Base-by-base conservation (phyloP, 2,888 invertebrate genomes). In the Bhutanitis thaidina region DNA sequence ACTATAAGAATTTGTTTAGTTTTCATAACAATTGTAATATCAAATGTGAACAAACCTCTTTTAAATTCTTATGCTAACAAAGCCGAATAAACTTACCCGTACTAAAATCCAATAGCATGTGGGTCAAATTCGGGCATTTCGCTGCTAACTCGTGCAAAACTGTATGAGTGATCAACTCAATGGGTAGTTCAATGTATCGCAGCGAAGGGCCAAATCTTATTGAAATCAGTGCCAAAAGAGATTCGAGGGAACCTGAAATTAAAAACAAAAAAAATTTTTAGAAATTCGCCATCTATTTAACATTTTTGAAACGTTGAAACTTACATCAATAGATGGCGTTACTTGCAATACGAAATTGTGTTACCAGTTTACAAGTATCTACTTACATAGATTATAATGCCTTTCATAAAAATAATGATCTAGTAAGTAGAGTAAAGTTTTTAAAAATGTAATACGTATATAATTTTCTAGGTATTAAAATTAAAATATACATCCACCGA, bases 21-120 rank as follows among this genome's bases (percentile, higher is more conserved):
- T n/a, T n/a, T n/a, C n/a, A n/a, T n/a, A n/a, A n/a, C n/a, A n/a
- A n/a, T n/a, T n/a, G n/a, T n/a, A n/a, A n/a, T n/a, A n/a, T n/a
- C n/a, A n/a, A n/a, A n/a, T n/a, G n/a, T n/a, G n/a, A n/a, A n/a
- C n/a, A n/a, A n/a, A n/a, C n/a, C n/a, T n/a, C n/a, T n/a, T n/a
- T 27, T 27, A 4, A 8, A 27, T 27, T 27, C 7, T 4, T 27
- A 2, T 4, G 7, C 8, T 7, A 27, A 8, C 7, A 7, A 27
- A 27, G 27, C 1, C 8, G 8, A 7, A 7, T 1, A 7, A 16
- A n/a, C 73, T 69, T 64, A 92, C 92, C 92, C 56, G 98, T 99
- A 59, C 98, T 98, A 76, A 99, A 99, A 74, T 99, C 99, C 56
- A 99, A 91, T 13, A 99, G 92, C 95, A 99, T 96, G 75, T 97